Evolutionary conservation across 2,888 invertebrate genomes (phyloP).

Genomic region (Acleris holmiana): DNA sequence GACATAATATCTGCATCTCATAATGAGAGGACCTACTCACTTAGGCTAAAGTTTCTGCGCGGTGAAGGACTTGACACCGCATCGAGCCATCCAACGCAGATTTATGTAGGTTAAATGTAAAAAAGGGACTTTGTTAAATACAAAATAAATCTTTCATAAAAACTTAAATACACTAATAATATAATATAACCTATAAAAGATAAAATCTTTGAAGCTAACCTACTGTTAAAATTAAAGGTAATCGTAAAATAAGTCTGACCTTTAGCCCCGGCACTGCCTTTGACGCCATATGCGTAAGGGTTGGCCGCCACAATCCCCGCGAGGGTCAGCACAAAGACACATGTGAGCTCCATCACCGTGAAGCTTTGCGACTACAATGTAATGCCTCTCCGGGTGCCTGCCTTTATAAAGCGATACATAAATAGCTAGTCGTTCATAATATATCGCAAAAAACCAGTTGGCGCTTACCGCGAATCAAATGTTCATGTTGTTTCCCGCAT

Average conservation of each 20-base stretch:
- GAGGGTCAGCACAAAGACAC: slow-evolving; percentile 62
- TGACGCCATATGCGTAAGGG: slow-evolving; percentile 73
- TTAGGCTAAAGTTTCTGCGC: too few species aligned
- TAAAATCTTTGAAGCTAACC: not conserved
- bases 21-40: too few species aligned
- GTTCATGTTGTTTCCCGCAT: slow-evolving; percentile 67
- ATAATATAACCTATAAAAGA: too few species aligned
- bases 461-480: slow-evolving; percentile 72
- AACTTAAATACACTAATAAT: too few species aligned
- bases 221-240: slow-evolving; percentile 25
- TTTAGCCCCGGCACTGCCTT: slow-evolving; percentile 67
- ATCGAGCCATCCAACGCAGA: too few species aligned
- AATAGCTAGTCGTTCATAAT: slow-evolving; percentile 67
- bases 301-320: slow-evolving; percentile 60
- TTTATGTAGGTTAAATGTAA: too few species aligned
- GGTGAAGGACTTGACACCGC: too few species aligned
- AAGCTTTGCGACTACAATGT: slow-evolving; percentile 74
- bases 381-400: slow-evolving; percentile 60
- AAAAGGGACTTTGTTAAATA: too few species aligned
- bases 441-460: slow-evolving; percentile 73
- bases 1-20: too few species aligned
- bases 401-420: slow-evolving; percentile 81
- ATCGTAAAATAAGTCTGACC: slow-evolving; percentile 54
- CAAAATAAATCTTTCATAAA: too few species aligned
- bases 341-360: slow-evolving; percentile 73